Evolutionary conservation across 1,140 invertebrate genomes (phyloP), one percentile per base, ranked within the genome.

Genomic region (Oedothorax gibbosus): DNA sequence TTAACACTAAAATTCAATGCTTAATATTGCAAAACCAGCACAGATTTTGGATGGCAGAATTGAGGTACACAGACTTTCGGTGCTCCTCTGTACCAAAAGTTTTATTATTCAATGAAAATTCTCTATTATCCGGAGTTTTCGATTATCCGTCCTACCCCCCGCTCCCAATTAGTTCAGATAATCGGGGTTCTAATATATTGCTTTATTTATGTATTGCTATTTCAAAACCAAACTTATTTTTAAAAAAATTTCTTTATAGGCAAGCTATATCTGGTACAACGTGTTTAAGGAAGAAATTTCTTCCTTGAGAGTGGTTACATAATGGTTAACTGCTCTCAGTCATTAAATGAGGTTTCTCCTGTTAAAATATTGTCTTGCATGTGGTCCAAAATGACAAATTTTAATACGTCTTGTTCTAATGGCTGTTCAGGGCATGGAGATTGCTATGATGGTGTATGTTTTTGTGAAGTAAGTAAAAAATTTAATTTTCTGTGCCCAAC

Each of bases 361-460:
- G 51, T 49, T 35, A 15, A 57, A 53, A n/a, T 66, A 49, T 35
- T 84, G 10, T 64, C 81, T 66, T 49, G 60, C 18, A 12, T 85
- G 54, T 79, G 85, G 76, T 56, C 77, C 8, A 83, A 51, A 76
- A 86, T 81, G 79, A 50, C 66, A 35, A 83, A 72, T 51, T 71
- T 72, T 68, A 89, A 86, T 81, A 86, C 85, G 57, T 88, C 78
- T 72, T 92, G 92, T 87, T 90, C 90, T 71, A 91, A 91, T 73
- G 94, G 94, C 90, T 97, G 95, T 91, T 96, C 94, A 85, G 95
- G 96, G n/a, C 94, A 95, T 85, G 96, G 96, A 11, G 95, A 96
- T 90, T 98, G 96, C 90, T 93, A 95, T 86, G 96, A 97, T 90
- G 96, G 96, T 64, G 96, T 95, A 56, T 97, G 96, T 89, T 91